Evolutionary conservation across 2,797 vertebrate species (phyloP), one percentile per base, ranked within the genome.

Genomic region (Oophaga sylvatica): DNA sequence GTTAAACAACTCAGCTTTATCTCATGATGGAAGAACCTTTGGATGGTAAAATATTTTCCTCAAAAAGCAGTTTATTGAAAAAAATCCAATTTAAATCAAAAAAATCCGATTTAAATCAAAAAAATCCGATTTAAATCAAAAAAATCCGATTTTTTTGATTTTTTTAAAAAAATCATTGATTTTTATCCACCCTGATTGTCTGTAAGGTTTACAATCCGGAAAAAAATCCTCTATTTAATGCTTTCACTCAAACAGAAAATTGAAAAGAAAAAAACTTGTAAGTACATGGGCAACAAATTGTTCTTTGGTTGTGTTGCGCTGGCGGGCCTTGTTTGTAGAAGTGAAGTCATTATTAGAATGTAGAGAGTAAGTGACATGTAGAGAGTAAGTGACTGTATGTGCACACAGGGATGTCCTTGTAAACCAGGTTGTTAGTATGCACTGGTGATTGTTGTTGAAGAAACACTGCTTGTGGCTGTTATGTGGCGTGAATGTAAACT

Each of bases 381-480:
- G 26, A 29, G 78, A 85, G 67, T 85, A 60, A 78, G 73, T 77
- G 75, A 77, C 83, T 85, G 83, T 85, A 85, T 65, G 83, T 85
- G 83, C 83, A 75, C 83, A 75, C 83, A 85, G 83, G 83, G 83
- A 85, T 85, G 83, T 48, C 83, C 83, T 85, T 85, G 83, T 85
- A 85, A 85, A 77, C 59, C 16, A 85, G 83, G 59, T 71, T 78
- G 83, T 85, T 85, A 85, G 83, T 85, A 85, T 85, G 83, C 83
- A 85, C 62, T 85, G 41, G 16, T 45, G 83, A 85, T 85, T 85
- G 83, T 85, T 85, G 83, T 85, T 85, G 41, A 78, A 85, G 83
- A 85, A 77, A 77, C 83, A 85, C 73, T 85, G 83, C 83, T 85
- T 85, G 83, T 85, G 83, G 83, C 83, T 85, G 83, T 85, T 85